A percentile compares a stretch with the other conserved stretches of the same genome.
Conservation (phyloP, 2,888 invertebrate species). For the Melieria picta region DNA sequence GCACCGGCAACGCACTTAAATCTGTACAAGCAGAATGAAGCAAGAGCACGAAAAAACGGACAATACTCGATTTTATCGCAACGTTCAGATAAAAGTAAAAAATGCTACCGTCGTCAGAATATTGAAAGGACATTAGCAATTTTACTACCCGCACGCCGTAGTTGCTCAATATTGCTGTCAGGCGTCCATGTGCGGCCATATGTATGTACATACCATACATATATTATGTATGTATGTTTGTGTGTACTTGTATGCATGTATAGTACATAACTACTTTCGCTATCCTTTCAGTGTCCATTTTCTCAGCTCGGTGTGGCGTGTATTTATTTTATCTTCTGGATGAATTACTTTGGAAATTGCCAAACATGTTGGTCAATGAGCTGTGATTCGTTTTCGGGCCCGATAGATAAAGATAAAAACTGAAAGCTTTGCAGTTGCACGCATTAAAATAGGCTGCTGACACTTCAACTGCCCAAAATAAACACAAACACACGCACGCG, state of each 20-base stretch:
- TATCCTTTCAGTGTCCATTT: background rate
- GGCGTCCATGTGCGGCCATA: no score
- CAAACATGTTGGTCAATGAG: constrained; percentile 19
- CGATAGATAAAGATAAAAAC: background rate
- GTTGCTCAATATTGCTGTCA: constrained; percentile 12
- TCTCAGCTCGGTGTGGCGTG: background rate
- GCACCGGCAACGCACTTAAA: background rate
- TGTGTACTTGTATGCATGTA: background rate
- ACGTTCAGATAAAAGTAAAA: constrained; percentile 2
- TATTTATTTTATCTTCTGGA: constrained; percentile 16
- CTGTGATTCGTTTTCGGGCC: constrained; percentile 2
- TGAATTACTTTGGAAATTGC: constrained; percentile 13
- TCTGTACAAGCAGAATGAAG: background rate
- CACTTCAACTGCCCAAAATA: no score
- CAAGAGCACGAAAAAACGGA: background rate
- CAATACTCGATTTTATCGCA: background rate
- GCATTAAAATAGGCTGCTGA: constrained; percentile 36
- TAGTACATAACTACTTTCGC: background rate
- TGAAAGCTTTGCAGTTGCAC: constrained; percentile 37
- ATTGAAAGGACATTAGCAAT: constrained; percentile 24
- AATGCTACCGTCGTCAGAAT: background rate
- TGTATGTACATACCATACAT: no score
- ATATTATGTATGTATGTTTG: background rate
- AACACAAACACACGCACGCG: no score
- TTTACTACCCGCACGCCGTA: constrained; percentile 15